phyloP scores from a whole-genome alignment of 2,113 vertebrate species.

The Alexandromys fortis region DNA sequence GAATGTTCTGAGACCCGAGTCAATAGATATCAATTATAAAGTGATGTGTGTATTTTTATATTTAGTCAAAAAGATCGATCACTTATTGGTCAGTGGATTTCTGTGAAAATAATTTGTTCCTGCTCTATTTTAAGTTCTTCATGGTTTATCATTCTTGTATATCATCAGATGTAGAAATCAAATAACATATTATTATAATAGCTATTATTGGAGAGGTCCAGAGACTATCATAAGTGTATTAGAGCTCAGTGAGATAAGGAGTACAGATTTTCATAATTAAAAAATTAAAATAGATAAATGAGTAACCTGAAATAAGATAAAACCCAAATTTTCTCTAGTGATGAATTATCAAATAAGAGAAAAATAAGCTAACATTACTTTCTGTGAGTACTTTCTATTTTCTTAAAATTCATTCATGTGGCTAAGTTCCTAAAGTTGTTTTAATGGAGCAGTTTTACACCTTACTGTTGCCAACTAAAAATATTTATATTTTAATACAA shows the following conservation, averaged over 20 bases:
- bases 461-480: neutral
- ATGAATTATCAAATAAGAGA: neutral
- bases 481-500: neutral
- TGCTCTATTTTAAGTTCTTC: neutral
- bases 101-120: conserved; percentile 23
- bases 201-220: neutral
- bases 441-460: neutral
- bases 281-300: neutral
- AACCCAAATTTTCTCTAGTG: neutral
- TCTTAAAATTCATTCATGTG: neutral
- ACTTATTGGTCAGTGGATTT: neutral
- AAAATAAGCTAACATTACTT: neutral
- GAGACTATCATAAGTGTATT: neutral
- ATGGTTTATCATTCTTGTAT: neutral
- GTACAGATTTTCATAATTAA: neutral
- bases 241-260: neutral
- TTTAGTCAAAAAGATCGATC: neutral
- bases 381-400: neutral
- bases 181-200: conserved; percentile 17
- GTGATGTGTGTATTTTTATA: neutral
- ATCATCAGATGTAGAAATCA: neutral
- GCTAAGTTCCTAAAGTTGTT: neutral
- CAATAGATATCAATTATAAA: neutral
- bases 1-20: neutral
- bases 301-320: neutral